phyloP scores from a whole-genome alignment of 2,797 vertebrate genomes.

The Rhynchonycteris naso region DNA sequence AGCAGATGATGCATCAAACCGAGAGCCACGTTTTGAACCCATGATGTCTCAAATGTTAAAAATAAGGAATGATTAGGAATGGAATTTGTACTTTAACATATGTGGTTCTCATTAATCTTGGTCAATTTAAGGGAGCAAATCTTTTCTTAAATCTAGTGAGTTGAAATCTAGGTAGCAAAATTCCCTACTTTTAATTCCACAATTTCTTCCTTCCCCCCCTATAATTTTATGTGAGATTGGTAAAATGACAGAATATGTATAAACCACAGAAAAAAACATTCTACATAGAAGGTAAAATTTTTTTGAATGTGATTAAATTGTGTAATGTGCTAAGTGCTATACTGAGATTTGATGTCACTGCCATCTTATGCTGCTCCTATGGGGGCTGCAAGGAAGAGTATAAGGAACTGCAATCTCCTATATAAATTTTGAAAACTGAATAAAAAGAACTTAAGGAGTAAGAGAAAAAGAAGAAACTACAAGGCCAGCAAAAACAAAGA shows the following conservation, averaged over 20 bases:
- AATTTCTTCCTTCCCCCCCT: neutral
- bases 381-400: neutral
- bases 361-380: neutral
- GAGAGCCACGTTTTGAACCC: constrained; percentile 27
- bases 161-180: constrained; percentile 24
- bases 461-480: neutral
- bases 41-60: constrained; percentile 42
- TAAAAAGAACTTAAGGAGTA: neutral
- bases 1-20: constrained; percentile 56
- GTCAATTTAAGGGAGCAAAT: constrained; percentile 22
- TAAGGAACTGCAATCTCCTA: neutral
- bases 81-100: constrained; percentile 52
- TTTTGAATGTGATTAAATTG: neutral
- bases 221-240: neutral
- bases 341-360: neutral
- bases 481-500: neutral
- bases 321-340: neutral
- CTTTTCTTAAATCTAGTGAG: constrained; percentile 13
- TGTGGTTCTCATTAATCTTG: constrained; percentile 43
- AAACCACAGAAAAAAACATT: neutral
- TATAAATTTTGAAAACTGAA: neutral
- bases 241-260: neutral
- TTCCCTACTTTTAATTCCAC: neutral
- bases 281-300: neutral
- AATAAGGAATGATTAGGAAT: constrained; percentile 45